A percentile compares a stretch with the other conserved stretches of the same genome.
Evolutionary conservation across 2,797 vertebrate species (phyloP).

Genomic region (Pseudotriccus pelzelni): DNA sequence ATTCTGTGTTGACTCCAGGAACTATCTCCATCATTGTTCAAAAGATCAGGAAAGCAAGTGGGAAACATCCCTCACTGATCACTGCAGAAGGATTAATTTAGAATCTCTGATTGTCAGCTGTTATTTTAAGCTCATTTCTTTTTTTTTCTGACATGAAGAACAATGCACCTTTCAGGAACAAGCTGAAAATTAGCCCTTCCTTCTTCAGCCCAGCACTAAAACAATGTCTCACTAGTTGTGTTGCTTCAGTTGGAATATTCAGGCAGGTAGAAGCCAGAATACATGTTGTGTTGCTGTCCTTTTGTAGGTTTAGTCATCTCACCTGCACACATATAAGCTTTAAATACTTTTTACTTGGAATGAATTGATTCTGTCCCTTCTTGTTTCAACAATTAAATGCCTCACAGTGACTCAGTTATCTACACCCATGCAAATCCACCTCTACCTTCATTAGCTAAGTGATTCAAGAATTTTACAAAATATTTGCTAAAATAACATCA

Average conservation of each 20-base stretch:
- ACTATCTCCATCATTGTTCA: background rate
- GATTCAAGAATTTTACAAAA: background rate
- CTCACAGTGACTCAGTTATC: background rate
- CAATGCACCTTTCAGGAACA: background rate
- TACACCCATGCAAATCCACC: background rate
- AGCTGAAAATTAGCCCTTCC: background rate
- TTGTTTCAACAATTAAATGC: background rate
- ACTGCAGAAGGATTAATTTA: constrained; percentile 10
- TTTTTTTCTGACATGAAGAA: background rate
- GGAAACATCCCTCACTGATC: background rate
- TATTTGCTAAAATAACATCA: background rate
- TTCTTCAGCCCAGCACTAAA: background rate
- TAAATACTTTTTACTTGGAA: background rate
- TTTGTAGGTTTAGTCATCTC: background rate
- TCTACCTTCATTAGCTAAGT: background rate
- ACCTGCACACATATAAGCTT: background rate
- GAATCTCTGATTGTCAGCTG: constrained; percentile 5
- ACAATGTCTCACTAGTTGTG: background rate
- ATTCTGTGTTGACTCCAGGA: background rate
- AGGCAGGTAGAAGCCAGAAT: background rate
- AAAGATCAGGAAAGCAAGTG: background rate
- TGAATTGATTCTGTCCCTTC: background rate
- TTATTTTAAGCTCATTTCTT: constrained; percentile 1
- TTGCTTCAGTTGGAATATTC: background rate
- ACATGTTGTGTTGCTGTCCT: background rate